A percentile compares a stretch with the other conserved stretches of the same genome.
Evolutionary conservation across 2,113 vertebrate species (phyloP).

Genomic region (Crotalus horridus): DNA sequence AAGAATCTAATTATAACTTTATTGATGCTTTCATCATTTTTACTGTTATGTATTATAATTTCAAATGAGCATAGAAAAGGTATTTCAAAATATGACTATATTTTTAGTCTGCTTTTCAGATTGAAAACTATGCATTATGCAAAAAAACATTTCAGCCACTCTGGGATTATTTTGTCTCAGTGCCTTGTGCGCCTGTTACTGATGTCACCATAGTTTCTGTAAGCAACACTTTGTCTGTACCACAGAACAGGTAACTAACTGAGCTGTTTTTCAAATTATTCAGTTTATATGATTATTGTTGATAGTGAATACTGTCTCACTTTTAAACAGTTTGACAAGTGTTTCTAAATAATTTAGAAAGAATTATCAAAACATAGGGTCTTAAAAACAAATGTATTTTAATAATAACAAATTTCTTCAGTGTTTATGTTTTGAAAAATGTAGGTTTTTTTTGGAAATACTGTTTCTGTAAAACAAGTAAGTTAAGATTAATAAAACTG

Average conservation of each 20-base stretch:
- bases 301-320: constrained; percentile 4
- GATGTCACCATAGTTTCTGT: constrained; percentile 53
- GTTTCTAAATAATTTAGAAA: neutral
- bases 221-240: constrained; percentile 56
- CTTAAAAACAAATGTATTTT: constrained; percentile 25
- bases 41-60: neutral
- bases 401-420: constrained; percentile 5
- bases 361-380: constrained; percentile 17
- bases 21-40: neutral
- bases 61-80: neutral
- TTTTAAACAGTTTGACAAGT: constrained; percentile 11
- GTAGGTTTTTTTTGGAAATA: neutral
- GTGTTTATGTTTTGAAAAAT: constrained; percentile 8
- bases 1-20: neutral
- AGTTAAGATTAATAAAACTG: neutral
- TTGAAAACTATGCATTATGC: constrained; percentile 73
- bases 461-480: neutral
- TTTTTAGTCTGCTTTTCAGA: constrained; percentile 84
- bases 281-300: constrained; percentile 8
- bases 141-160: constrained; percentile 80
- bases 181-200: constrained; percentile 31
- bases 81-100: constrained; percentile 6
- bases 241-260: constrained; percentile 67
- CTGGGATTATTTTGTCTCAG: constrained; percentile 83
- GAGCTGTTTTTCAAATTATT: constrained; percentile 34